Evolutionary conservation across 2,797 vertebrate genomes (phyloP).

Genomic region (Epinephelus coioides): DNA sequence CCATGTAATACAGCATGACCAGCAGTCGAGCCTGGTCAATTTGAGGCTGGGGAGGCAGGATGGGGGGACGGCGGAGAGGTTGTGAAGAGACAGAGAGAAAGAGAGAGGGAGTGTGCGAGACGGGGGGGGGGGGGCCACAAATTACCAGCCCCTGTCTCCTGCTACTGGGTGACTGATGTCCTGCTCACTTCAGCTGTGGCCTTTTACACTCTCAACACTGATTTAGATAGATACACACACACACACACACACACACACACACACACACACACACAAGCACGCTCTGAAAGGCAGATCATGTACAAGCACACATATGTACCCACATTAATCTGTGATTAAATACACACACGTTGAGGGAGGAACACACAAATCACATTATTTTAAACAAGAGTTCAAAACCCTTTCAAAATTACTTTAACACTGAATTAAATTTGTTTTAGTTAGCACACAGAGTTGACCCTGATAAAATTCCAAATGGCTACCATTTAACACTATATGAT

Average conservation of each 20-base stretch:
- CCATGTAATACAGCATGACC: conserved; percentile 89
- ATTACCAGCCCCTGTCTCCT: conserved; percentile 83
- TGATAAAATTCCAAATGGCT: not conserved
- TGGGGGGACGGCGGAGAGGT: conserved; percentile 29
- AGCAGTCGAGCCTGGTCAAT: conserved; percentile 88
- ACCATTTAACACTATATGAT: not conserved
- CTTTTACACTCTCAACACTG: conserved; percentile 76
- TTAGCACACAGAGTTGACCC: conserved; percentile 7
- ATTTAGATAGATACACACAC: conserved; percentile 81
- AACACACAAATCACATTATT: conserved; percentile 59
- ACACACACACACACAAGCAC: conserved; percentile 58
- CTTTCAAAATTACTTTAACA: conserved; percentile 24
- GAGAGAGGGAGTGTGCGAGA: conserved; percentile 15
- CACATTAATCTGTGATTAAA: conserved; percentile 60
- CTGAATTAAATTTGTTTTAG: conserved; percentile 17
- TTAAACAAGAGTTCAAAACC: conserved; percentile 52
- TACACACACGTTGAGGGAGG: conserved; percentile 10
- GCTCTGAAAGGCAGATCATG: conserved; percentile 59
- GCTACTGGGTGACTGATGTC: conserved; percentile 80
- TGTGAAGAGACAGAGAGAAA: conserved; percentile 19
- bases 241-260: conserved; percentile 25
- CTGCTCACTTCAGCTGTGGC: conserved; percentile 74
- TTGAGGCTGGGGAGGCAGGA: conserved; percentile 77
- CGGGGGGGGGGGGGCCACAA: conserved; percentile 69
- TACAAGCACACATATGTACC: conserved; percentile 48